Base-by-base conservation (phyloP, 2,888 invertebrate species). In the Parochlus steinenii region DNA sequence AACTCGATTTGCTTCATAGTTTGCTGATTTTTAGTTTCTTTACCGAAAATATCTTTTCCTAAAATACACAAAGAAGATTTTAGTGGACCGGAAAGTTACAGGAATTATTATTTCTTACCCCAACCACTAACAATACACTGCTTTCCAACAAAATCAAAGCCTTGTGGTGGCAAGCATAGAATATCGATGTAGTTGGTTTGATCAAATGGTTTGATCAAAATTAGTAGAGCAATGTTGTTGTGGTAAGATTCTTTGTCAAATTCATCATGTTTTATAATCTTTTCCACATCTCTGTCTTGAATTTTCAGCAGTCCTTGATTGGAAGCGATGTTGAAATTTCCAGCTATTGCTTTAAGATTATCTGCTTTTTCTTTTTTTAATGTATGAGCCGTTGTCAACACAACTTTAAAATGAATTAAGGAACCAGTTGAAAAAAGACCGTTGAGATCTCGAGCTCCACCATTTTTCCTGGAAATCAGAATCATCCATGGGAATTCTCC, bases 311-410 rank as follows among this genome's bases (percentile, higher is more conserved):
- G 61, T 47, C 82, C 82, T 24, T 64, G 65, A 8, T 63, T 67
- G 1, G 70, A 72, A 49, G 74, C 74, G 0, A 79, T 73, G 53
- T 82, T 81, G 77, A 81, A 82, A 52, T 82, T 81, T 0, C 82
- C 81, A 1, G 76, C 72, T 0, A 81, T 63, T 1, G 74, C 58
- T 24, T 53, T 43, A 20, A 64, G 45, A 15, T 49, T 33, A 20
- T 45, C n/a, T n/a, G n/a, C n/a, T n/a, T n/a, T n/a, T n/a, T n/a
- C n/a, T n/a, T n/a, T n/a, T n/a, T n/a, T n/a, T n/a, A n/a, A n/a
- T n/a, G n/a, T n/a, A 53, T 87, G 87, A 0, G 80, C 82, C 0
- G 78, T 79, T 0, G 85, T 86, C 6, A 86, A 53, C 0, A 82
- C 78, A 2, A 77, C 75, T 33, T 61, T 62, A 0, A 51, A 73